Evolutionary conservation across 2,888 invertebrate species (phyloP).

Genomic region (Drosophila setosimentum): DNA sequence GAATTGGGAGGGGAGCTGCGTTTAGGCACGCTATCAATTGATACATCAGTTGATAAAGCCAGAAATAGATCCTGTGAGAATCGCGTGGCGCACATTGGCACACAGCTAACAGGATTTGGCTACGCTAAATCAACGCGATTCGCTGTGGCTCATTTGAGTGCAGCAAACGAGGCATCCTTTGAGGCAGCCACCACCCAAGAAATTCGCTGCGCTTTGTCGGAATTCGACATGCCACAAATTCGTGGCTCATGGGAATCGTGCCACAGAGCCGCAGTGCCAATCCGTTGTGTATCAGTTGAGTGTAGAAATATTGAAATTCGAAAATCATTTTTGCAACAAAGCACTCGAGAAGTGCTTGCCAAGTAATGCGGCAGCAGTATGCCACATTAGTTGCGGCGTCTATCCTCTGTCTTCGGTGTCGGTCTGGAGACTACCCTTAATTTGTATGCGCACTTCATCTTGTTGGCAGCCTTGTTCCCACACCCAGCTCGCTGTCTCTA

Average conservation of each 20-base stretch:
- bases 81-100: constrained; percentile 66
- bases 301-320: constrained; percentile 77
- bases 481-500: constrained; percentile 14
- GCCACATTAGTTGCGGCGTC: constrained; percentile 62
- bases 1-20: constrained; percentile 28
- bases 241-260: constrained; percentile 71
- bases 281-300: constrained; percentile 12
- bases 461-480: constrained; percentile 65
- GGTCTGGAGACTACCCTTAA: constrained; percentile 27
- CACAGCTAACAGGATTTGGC: constrained; percentile 81
- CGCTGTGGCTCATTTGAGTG: constrained; percentile 83
- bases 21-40: constrained; percentile 75
- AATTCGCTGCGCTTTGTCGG: constrained; percentile 85
- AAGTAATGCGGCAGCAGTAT: constrained; percentile 22
- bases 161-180: constrained; percentile 49
- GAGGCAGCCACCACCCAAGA: constrained; percentile 67
- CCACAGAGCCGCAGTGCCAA: constrained; percentile 44
- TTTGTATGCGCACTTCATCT: constrained; percentile 22
- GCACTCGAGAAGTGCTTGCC: constrained; percentile 56
- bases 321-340: constrained; percentile 75
- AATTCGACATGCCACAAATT: constrained; percentile 82
- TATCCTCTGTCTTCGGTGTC: constrained; percentile 6
- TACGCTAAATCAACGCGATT: constrained; percentile 83
- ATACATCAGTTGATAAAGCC: constrained; percentile 73
- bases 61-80: constrained; percentile 70